phyloP scores from a whole-genome alignment of 2,113 vertebrate genomes.

The Podarcis cretensis region DNA sequence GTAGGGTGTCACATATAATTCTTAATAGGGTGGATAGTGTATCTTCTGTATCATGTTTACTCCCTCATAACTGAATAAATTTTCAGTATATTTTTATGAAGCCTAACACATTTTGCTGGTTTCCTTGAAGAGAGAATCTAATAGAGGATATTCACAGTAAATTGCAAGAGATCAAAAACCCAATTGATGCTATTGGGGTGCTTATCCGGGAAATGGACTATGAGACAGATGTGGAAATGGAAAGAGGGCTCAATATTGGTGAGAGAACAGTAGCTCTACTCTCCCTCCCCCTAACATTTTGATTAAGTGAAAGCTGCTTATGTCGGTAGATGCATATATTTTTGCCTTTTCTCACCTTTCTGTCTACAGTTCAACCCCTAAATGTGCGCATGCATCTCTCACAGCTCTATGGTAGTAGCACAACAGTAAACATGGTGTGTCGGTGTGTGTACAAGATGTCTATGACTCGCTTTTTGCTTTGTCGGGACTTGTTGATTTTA shows the following conservation, averaged over 20 bases:
- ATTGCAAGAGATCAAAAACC: slow-evolving; percentile 90
- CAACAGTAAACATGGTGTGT: slow-evolving; percentile 77
- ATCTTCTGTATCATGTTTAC: neutral
- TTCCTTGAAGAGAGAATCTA: slow-evolving; percentile 78
- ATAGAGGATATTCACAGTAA: slow-evolving; percentile 92
- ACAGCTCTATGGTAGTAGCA: slow-evolving; percentile 87
- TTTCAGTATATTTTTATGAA: neutral
- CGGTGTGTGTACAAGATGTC: slow-evolving; percentile 83
- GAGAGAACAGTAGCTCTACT: neutral
- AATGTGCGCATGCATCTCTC: slow-evolving; percentile 81
- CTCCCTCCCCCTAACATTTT: rapidly evolving
- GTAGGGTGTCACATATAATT: neutral
- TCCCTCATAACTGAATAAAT: neutral
- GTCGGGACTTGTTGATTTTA: slow-evolving; percentile 90
- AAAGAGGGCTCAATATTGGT: slow-evolving; percentile 71
- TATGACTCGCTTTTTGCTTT: slow-evolving; percentile 85
- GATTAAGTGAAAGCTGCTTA: neutral
- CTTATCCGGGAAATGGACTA: slow-evolving; percentile 93
- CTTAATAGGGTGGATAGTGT: neutral
- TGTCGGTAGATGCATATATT: neutral
- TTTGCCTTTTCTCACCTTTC: neutral
- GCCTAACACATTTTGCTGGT: neutral
- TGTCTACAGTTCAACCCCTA: slow-evolving; percentile 78
- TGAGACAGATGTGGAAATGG: slow-evolving; percentile 83
- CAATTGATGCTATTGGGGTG: slow-evolving; percentile 80